phyloP scores from a whole-genome alignment of 2,113 vertebrate species.

The Daubentonia madagascariensis region DNA sequence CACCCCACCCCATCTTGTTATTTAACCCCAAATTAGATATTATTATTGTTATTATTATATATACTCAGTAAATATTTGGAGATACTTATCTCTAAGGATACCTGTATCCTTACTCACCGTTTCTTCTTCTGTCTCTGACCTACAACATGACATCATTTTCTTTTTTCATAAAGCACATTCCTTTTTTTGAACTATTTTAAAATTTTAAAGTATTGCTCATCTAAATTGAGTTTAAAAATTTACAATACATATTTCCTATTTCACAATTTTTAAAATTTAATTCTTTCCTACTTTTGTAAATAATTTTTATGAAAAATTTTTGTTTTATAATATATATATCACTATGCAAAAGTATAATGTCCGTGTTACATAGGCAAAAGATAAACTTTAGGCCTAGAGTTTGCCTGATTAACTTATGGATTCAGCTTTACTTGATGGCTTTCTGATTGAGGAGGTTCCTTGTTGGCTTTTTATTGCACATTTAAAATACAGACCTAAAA shows the following conservation, averaged over 20 bases:
- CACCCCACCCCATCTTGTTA: neutral
- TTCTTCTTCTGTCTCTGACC: neutral
- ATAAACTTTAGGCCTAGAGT: neutral
- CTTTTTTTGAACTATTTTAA: neutral
- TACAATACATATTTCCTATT: neutral
- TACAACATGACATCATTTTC: neutral
- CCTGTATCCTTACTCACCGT: neutral
- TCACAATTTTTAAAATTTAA: neutral
- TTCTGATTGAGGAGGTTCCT: neutral
- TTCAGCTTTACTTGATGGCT: neutral
- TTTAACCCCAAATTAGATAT: neutral
- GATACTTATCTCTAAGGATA: neutral
- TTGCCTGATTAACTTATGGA: neutral
- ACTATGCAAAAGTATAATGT: neutral
- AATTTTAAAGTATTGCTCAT: neutral
- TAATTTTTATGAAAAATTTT: neutral
- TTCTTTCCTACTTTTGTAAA: neutral
- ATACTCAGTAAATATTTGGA: neutral
- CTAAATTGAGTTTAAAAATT: neutral
- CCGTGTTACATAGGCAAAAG: neutral
- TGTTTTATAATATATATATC: neutral
- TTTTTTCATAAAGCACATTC: neutral
- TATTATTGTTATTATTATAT: neutral
- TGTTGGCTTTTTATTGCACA: neutral
- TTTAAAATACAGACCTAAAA: neutral